Percentiles rank a stretch among this genome's conserved stretches.
Evolutionary conservation across 2,797 vertebrate species (phyloP).

Genomic region (Aplochiton taeniatus): DNA sequence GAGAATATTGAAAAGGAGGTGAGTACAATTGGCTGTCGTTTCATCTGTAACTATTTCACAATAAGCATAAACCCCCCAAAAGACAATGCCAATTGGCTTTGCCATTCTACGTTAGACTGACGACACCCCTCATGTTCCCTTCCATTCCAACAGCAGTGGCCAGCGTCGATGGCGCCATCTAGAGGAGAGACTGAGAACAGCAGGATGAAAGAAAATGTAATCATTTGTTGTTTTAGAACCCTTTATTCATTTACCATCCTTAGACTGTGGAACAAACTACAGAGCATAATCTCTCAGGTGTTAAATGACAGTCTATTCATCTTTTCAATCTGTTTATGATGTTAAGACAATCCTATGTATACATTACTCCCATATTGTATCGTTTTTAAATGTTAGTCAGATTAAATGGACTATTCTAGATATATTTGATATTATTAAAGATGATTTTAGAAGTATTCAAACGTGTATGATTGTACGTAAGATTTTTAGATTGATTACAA

Average conservation of each 20-base stretch:
- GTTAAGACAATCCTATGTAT: no score
- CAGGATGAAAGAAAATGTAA: not conserved
- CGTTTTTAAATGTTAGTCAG: no score
- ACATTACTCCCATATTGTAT: not conserved
- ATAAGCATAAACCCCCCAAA: no score
- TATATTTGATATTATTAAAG: conserved; percentile 3
- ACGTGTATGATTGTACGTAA: conserved; percentile 25
- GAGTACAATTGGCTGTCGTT: no score
- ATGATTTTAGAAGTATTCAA: not conserved
- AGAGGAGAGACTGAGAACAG: conserved; percentile 20
- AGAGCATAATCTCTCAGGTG: no score
- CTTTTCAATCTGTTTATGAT: no score
- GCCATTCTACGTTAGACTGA: not conserved
- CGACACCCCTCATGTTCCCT: not conserved
- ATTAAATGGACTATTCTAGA: conserved; percentile 18
- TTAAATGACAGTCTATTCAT: no score
- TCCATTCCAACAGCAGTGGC: not conserved
- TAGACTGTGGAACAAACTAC: no score
- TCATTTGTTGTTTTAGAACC: no score
- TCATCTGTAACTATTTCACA: no score
- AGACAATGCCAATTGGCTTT: not conserved
- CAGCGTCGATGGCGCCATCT: conserved; percentile 35
- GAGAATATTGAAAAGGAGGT: no score
- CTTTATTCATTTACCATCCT: no score
- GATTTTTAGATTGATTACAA: not conserved